Evolutionary conservation across 2,888 invertebrate species (phyloP).

Genomic region (Pandemis heparana): DNA sequence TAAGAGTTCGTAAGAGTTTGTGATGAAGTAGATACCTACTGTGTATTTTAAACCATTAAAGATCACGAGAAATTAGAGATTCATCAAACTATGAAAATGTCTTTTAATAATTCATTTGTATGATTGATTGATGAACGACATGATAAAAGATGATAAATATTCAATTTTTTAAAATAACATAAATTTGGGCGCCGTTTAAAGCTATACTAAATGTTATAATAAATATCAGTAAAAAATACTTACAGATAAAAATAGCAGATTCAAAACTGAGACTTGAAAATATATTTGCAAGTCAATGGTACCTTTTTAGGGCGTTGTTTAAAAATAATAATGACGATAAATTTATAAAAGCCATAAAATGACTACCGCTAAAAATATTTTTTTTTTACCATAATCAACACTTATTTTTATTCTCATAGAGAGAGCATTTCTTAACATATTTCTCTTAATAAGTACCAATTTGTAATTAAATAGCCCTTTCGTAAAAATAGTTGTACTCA

Average conservation of each 20-base stretch:
- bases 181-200: background rate
- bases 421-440: background rate
- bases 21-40: no score
- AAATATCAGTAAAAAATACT: background rate
- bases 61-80: no score
- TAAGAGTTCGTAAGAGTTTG: no score
- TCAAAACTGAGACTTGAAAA: slow-evolving; percentile 4
- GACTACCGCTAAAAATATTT: background rate
- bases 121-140: background rate
- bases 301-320: slow-evolving; percentile 32
- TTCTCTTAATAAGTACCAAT: slow-evolving; percentile 5
- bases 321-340: background rate
- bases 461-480: background rate
- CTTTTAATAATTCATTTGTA: background rate
- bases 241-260: slow-evolving; percentile 1
- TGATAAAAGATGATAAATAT: background rate
- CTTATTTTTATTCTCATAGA: background rate
- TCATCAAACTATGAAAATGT: background rate
- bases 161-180: background rate
- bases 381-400: background rate
- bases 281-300: slow-evolving; percentile 13
- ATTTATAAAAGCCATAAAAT: background rate
- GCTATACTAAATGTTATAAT: background rate
- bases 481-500: background rate
- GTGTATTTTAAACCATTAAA: no score